Evolutionary conservation across 2,888 invertebrate genomes (phyloP).

Genomic region (Eupeodes luniger): DNA sequence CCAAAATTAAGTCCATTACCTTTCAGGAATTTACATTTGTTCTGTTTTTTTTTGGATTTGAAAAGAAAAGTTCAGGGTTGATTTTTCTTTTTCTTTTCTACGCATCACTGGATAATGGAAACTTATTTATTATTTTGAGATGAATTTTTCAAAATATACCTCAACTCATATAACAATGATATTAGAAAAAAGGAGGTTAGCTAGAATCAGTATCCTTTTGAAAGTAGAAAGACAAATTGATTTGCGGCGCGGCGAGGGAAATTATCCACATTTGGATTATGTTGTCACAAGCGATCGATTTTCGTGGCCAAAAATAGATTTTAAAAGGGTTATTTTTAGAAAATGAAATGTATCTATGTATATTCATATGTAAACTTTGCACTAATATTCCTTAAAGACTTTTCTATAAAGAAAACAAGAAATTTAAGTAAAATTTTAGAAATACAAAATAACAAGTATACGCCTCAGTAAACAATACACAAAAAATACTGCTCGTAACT

Average conservation of each 20-base stretch:
- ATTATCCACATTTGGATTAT: neutral
- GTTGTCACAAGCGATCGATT: conserved; percentile 12
- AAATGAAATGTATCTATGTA: no score
- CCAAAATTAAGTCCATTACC: conserved; percentile 56
- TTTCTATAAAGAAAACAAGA: no score
- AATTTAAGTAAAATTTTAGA: no score
- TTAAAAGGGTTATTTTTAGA: no score
- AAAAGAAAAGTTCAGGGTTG: neutral
- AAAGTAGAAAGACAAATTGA: conserved; percentile 10
- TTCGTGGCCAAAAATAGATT: neutral
- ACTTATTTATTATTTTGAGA: conserved; percentile 34
- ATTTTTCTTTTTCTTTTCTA: conserved; percentile 5
- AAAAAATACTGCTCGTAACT: no score
- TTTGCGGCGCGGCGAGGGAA: neutral
- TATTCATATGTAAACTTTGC: no score
- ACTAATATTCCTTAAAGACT: no score
- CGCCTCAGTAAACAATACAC: no score
- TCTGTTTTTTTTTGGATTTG: neutral
- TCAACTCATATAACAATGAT: conserved; percentile 3
- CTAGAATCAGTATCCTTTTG: no score
- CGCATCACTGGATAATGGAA: conserved; percentile 37
- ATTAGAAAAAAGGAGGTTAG: neutral
- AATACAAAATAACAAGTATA: no score
- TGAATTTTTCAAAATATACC: conserved; percentile 1
- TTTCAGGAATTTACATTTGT: conserved; percentile 19